These are phyloP conservation scores for Oryzias javanicus DNA, from an alignment of 2,113 vertebrate genomes.

Conservation along the genomic window DNA sequence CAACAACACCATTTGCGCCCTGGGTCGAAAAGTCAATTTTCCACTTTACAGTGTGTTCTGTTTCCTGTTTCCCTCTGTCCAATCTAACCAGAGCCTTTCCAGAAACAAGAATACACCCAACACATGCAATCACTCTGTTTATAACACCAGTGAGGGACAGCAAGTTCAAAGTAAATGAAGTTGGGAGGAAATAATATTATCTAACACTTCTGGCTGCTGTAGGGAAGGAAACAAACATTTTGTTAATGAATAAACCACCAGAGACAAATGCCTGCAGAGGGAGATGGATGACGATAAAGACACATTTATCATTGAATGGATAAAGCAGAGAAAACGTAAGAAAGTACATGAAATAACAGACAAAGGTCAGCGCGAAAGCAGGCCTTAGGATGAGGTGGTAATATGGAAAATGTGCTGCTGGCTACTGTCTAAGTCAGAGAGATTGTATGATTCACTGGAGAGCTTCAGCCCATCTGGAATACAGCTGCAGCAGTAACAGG, in stretches of 20 bases:
- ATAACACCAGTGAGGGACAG: neutral
- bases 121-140: neutral
- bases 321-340: constrained; percentile 6
- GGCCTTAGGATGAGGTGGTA: constrained; percentile 47
- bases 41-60: too few relatives aligned
- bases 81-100: neutral
- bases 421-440: constrained; percentile 55
- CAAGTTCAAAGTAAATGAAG: neutral
- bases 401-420: constrained; percentile 63
- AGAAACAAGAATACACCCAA: neutral
- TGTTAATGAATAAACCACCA: constrained; percentile 3
- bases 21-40: too few relatives aligned
- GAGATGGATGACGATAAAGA: constrained; percentile 11
- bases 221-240: neutral
- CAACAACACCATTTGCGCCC: too few relatives aligned
- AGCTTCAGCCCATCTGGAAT: constrained; percentile 55
- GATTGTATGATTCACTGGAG: constrained; percentile 51
- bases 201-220: neutral
- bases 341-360: constrained; percentile 31
- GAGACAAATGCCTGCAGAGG: constrained; percentile 20
- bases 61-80: too few relatives aligned
- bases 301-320: constrained; percentile 11
- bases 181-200: neutral
- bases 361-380: constrained; percentile 27
- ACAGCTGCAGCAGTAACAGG: constrained; percentile 48